Conservation (phyloP, 1,140 invertebrate genomes). For the Diabrotica virgifera region DNA sequence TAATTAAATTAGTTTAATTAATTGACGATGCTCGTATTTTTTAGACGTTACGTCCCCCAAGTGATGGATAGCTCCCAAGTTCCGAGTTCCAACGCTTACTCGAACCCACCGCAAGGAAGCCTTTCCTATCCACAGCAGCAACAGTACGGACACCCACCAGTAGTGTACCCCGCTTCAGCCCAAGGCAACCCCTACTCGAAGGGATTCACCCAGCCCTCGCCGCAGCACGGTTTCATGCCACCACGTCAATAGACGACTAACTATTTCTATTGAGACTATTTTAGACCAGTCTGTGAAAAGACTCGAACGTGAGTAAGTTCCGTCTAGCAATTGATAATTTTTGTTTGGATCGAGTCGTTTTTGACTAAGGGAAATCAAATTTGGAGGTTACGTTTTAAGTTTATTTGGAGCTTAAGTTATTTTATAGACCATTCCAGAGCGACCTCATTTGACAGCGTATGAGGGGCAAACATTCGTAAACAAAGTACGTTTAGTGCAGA, state of each 20-base stretch:
- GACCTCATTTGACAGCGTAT: too few species aligned
- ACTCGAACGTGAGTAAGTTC: background rate
- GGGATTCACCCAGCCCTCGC: constrained; percentile 40
- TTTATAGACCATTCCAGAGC: too few species aligned
- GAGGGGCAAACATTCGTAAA: too few species aligned
- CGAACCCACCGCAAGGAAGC: constrained; percentile 37
- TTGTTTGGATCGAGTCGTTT: background rate
- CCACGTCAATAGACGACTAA: constrained; percentile 38
- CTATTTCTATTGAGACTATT: constrained; percentile 5
- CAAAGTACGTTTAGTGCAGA: too few species aligned
- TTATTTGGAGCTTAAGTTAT: too few species aligned
- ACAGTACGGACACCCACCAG: constrained; percentile 37
- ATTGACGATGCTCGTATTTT: constrained; percentile 23
- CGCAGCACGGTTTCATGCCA: constrained; percentile 41
- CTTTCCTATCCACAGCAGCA: constrained; percentile 37
- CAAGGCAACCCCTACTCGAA: constrained; percentile 45
- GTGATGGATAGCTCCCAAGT: constrained; percentile 40
- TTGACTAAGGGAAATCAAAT: background rate
- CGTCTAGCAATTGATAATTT: background rate
- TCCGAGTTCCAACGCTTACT: constrained; percentile 38
- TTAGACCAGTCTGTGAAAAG: background rate
- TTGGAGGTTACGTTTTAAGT: too few species aligned
- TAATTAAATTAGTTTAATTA: background rate
- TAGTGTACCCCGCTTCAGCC: constrained; percentile 34
- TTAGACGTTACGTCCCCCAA: constrained; percentile 36